Base-by-base conservation (phyloP, 2,797 vertebrate genomes). In the Heterohyrax brucei region DNA sequence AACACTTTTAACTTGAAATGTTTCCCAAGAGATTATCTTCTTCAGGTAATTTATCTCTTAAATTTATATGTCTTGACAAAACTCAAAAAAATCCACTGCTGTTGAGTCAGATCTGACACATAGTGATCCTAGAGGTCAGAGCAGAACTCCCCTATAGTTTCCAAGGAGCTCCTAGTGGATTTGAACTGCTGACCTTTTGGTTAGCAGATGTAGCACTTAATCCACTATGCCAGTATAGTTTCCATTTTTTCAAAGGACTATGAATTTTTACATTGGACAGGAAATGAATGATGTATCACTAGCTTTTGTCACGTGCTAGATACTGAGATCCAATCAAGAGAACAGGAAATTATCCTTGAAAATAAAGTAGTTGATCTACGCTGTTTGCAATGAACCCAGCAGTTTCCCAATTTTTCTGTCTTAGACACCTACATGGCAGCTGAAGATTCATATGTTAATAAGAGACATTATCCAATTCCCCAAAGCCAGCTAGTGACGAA, bases 11-110 rank as follows among this genome's bases (percentile, higher is more conserved):
- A 81, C 46, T 75, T 91, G 87, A 94, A 95, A 87, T 77, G 1
- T 77, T 95, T 4, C 39, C 48, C 53, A 79, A 78, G 66, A 95
- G 33, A 46, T 66, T 19, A 91, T 79, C 61, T 68, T 64, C n/a
- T 95, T 91, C 4, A 68, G 13, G 16, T 77, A 19, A 80, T 87
- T 90, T 87, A 64, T 8, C 33, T 95, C 66, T 44, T 80, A 44
- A 7, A 84, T 78, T 66, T 84, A 80, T 88, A 21, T 90, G 56
- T 95, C 96, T 96, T 88, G 64, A 50, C 62, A 66, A 39, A 39
- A 39, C 39, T 39, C 39, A 39, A 39, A 39, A 39, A 39, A 39
- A 39, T 39, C 39, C 39, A 39, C 39, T 39, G 39, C 39, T 39
- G 39, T 39, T 39, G 39, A 39, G 39, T 39, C 39, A 39, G 39